Evolutionary conservation across 1,140 invertebrate genomes (phyloP), one percentile per base, ranked within the genome.

Genomic region (Condylostylus longicornis): DNA sequence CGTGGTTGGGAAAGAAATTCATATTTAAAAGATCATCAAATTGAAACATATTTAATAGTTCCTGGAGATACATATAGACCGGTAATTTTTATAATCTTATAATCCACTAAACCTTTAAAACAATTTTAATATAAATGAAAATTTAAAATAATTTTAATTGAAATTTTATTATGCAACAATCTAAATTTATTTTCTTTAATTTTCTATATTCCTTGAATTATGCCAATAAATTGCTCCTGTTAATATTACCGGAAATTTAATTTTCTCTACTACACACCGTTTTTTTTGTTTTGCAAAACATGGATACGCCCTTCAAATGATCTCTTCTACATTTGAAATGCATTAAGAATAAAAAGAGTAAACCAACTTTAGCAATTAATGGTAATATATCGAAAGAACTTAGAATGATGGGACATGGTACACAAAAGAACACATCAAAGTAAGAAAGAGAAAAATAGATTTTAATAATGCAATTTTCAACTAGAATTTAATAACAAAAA

Each of bases 1-100:
- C 64, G 78, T 42, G 89, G 90, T 0, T 77, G 71, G 0, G 79
- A 86, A 28, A 62, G 89, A 23, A 88, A 94, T 48, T 59, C 77
- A 2, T 94, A 90, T 64, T 66, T 96, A 2, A 79, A 82, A 51
- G 84, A 93, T 51, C 78, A 93, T 62, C 87, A 89, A 58, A 89
- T 95, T 46, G 77, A 89, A 53, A 95, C 91, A 0, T 95, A 77
- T 62, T 71, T 96, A 6, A 93, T 96, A 38, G 76, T 88, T 2
- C 78, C 80, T 0, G 68, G 67, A 18, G 75, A 81, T 41, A 72
- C 70, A 21, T 77, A 74, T 54, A 70, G 77, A 39, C 74, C 71
- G 42, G 75, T 76, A 51, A 68, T 66, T 63, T 37, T 35, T 18
- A 25, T 25, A 25, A 8, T n/a, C 7, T n/a, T n/a, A n/a, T n/a